Base-by-base conservation (phyloP, 2,113 vertebrate species). In the Lampris incognitus region DNA sequence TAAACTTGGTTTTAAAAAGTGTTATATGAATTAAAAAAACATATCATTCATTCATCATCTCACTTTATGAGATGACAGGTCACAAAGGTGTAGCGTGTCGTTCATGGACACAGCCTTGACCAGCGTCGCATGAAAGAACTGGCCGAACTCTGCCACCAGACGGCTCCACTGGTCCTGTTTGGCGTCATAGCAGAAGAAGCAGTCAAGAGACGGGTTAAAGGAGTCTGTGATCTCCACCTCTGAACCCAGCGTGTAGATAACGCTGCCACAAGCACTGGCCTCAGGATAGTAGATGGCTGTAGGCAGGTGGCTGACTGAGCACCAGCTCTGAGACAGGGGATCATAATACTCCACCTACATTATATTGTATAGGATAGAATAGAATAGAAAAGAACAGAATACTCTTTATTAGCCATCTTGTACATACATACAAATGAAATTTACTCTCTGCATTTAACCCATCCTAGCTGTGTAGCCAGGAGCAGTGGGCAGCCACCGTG, bases 131-230 rank as follows among this genome's bases (percentile, higher is more conserved):
- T 99, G 97, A 86, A 99, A 99, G 89, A 98, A 97, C 49, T 97
- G 97, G 13, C 98, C 97, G 69, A 98, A 99, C 85, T 98, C 97
- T 63, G 96, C 96, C 74, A 98, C 96, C 60, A 99, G 92, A 83
- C 97, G 96, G 81, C 95, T 96, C 98, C 98, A 99, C 88, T 99
- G 97, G 93, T 99, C 95, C 11, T 93, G 90, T 50, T 89, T 71
- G n/a, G 95, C 94, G 0, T 98, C 94, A 37, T 98, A 99, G 79
- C 93, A 90, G 83, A 97, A 97, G 90, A 99, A 99, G 78, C 97
- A 97, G 92, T 99, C 96, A 76, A 99, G 95, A 5, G 96, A 97
- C 9, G 98, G 98, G 87, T 99, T 99, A 82, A 99, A 99, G 42
- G 95, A 95, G 84, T 98, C 97, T 41, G 97, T 95, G 71, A 97